A percentile compares a stretch with the other conserved stretches of the same genome.
Evolutionary conservation across 2,113 vertebrate species (phyloP).

Genomic region (Daphoenositta chrysoptera): DNA sequence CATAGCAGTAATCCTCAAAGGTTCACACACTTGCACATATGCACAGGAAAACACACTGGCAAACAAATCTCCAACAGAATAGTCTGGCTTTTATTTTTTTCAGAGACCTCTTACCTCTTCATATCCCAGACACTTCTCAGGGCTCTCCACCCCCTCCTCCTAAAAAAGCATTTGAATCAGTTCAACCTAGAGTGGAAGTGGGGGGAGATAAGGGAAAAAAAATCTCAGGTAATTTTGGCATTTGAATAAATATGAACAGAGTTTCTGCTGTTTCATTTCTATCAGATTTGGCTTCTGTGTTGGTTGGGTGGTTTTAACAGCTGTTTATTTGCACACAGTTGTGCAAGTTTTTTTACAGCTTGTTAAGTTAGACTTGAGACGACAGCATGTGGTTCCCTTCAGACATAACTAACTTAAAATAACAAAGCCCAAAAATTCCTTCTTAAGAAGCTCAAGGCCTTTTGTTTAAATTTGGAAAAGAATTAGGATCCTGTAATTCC

Average conservation of each 20-base stretch:
- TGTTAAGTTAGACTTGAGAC: neutral
- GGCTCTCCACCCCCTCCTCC: neutral
- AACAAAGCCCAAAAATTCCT: neutral
- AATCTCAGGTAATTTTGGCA: neutral
- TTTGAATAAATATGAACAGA: neutral
- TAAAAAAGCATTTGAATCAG: neutral
- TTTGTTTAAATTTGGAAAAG: conserved; percentile 22
- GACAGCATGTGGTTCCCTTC: conserved; percentile 44
- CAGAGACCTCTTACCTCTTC: neutral
- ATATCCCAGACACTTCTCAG: neutral
- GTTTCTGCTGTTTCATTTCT: neutral
- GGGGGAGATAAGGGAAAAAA: neutral
- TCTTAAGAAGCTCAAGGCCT: conserved; percentile 19
- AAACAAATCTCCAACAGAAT: neutral
- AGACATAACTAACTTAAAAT: conserved; percentile 15
- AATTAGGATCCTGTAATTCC: conserved; percentile 2
- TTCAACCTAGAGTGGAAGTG: neutral
- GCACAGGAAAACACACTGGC: neutral
- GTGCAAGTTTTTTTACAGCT: neutral
- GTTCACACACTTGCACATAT: neutral
- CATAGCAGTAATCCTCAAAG: neutral
- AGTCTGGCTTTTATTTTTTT: neutral
- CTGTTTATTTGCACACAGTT: neutral
- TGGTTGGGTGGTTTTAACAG: neutral
- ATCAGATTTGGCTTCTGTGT: neutral